Percentiles rank a stretch among this genome's conserved stretches.
Conservation (phyloP, 1,140 invertebrate species). For the Ips typographus region DNA sequence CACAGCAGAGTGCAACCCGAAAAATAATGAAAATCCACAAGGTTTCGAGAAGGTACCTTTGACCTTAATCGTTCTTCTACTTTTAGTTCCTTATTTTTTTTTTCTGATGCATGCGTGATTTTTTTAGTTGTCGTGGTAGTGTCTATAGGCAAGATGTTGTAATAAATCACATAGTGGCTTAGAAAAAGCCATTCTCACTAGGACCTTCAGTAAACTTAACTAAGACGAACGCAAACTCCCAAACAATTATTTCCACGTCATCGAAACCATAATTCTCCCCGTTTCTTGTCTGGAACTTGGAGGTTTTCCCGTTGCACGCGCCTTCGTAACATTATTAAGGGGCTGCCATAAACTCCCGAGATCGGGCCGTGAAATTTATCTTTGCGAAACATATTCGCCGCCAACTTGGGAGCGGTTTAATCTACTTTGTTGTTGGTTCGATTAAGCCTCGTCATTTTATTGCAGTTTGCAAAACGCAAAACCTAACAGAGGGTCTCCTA, state of each 20-base stretch:
- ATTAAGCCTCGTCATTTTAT: background rate
- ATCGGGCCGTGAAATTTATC: slow-evolving; percentile 20
- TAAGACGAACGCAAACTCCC: background rate
- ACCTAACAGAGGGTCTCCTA: too few relatives aligned
- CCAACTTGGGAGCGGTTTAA: slow-evolving; percentile 17
- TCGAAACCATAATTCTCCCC: background rate
- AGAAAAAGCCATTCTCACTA: too few relatives aligned
- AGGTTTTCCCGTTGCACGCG: slow-evolving; percentile 13
- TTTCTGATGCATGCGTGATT: background rate
- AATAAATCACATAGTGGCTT: background rate
- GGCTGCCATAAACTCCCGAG: slow-evolving; percentile 18
- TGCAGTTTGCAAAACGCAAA: too few relatives aligned
- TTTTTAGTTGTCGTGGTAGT: background rate
- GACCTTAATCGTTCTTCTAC: background rate
- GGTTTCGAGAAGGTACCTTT: background rate
- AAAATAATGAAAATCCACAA: background rate
- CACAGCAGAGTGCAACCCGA: background rate
- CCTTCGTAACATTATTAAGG: slow-evolving; percentile 19
- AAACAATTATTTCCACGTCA: background rate
- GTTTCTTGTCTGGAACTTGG: slow-evolving; percentile 7
- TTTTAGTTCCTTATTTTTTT: background rate
- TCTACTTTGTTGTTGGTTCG: slow-evolving; percentile 8
- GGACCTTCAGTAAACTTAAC: too few relatives aligned
- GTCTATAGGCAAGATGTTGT: background rate
- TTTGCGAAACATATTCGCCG: slow-evolving; percentile 23